Evolutionary conservation across 2,797 vertebrate genomes (phyloP).

Genomic region (Rhinophrynus dorsalis): DNA sequence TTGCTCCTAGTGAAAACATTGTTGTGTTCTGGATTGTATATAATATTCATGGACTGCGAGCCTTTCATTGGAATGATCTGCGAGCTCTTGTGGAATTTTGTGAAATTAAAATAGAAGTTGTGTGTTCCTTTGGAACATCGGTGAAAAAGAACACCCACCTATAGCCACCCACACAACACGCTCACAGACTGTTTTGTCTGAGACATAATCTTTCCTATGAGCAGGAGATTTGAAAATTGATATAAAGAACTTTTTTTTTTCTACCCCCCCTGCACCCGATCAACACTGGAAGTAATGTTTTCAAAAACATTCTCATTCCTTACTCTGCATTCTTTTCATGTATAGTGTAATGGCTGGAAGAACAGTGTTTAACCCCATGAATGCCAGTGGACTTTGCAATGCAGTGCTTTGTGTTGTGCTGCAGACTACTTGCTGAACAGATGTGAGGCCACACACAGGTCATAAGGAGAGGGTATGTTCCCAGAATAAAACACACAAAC

Average conservation of each 20-base stretch:
- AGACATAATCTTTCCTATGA: constrained; percentile 39
- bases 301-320: constrained; percentile 4
- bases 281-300: constrained; percentile 23
- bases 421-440: no score
- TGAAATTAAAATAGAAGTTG: constrained; percentile 23
- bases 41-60: background rate
- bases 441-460: no score
- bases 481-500: no score
- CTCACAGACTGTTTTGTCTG: constrained; percentile 45
- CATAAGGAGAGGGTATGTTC: no score
- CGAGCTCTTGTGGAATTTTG: constrained; percentile 12
- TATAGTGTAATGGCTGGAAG: background rate
- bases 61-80: background rate
- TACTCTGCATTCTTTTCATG: constrained; percentile 11
- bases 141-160: constrained; percentile 37
- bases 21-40: background rate
- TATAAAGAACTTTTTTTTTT: constrained; percentile 39
- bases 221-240: constrained; percentile 43
- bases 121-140: constrained; percentile 14
- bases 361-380: constrained; percentile 6
- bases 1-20: background rate
- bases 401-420: no score
- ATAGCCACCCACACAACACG: constrained; percentile 29
- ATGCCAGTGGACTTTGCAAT: no score
- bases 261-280: no score